Conservation (phyloP, 2,113 vertebrate species). For the Brachypteracias leptosomus region DNA sequence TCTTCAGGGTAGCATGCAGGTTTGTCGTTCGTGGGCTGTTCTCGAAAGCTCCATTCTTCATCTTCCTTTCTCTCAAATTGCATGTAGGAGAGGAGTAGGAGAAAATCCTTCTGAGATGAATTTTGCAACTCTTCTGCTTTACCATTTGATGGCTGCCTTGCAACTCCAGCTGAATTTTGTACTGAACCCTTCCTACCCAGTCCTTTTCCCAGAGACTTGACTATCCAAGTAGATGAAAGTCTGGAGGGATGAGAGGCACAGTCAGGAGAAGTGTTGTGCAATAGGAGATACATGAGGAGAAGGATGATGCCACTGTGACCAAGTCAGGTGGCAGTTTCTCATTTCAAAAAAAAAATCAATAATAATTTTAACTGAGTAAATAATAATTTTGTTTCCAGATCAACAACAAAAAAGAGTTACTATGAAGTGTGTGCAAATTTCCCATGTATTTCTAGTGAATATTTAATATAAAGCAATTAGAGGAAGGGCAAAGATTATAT, state of each 20-base stretch:
- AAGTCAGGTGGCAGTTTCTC: background rate
- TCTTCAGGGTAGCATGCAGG: background rate
- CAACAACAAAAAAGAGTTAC: background rate
- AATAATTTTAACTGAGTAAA: background rate
- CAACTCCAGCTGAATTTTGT: background rate
- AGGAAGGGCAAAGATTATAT: background rate
- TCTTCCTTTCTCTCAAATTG: background rate
- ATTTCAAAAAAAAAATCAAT: background rate
- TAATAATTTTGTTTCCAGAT: background rate
- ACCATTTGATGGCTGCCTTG: background rate
- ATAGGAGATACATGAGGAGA: background rate
- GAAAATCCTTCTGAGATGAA: background rate
- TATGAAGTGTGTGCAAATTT: background rate
- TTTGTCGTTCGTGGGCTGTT: background rate
- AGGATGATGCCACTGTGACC: background rate
- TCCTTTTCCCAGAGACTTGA: background rate
- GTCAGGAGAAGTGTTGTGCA: background rate
- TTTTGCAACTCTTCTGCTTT: background rate
- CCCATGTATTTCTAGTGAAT: background rate
- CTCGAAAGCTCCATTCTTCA: background rate
- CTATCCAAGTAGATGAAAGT: background rate
- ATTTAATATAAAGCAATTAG: conserved; percentile 19
- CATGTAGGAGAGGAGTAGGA: background rate
- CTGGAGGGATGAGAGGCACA: background rate
- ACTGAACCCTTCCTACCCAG: background rate